phyloP scores from a whole-genome alignment of 2,888 invertebrate species.

The Drosophila formosana region DNA sequence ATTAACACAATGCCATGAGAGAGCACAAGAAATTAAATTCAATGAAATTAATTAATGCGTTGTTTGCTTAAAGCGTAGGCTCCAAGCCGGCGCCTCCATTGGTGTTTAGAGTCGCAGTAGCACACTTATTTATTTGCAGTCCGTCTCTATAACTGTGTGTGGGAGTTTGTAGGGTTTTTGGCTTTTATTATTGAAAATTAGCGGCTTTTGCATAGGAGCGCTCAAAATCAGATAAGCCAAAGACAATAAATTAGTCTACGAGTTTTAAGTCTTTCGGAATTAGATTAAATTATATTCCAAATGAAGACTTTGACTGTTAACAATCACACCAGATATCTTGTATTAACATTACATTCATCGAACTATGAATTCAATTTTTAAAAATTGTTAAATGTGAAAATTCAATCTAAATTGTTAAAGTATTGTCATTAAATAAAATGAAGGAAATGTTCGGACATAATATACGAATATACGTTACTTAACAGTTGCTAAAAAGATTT shows the following conservation, averaged over 20 bases:
- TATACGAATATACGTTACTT: background rate
- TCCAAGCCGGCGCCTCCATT: constrained; percentile 45
- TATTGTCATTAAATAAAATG: too few species aligned
- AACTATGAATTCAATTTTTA: too few species aligned
- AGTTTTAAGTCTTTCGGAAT: too few species aligned
- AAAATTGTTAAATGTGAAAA: too few species aligned
- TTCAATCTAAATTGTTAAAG: too few species aligned
- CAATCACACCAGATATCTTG: background rate
- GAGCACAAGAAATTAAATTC: constrained; percentile 63
- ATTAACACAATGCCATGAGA: constrained; percentile 25
- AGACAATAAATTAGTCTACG: background rate
- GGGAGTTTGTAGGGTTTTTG: constrained; percentile 34
- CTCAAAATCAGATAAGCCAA: background rate
- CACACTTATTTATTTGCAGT: constrained; percentile 22
- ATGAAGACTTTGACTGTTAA: background rate
- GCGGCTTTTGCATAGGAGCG: constrained; percentile 10
- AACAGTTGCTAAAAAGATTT: background rate
- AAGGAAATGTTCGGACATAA: background rate
- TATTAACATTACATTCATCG: background rate
- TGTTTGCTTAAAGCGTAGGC: constrained; percentile 55
- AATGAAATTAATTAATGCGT: constrained; percentile 75
- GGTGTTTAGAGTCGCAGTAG: constrained; percentile 30
- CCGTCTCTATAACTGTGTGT: constrained; percentile 1
- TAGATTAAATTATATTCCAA: too few species aligned
- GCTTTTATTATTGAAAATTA: constrained; percentile 30